Evolutionary conservation across 2,113 vertebrate species (phyloP), one percentile per base, ranked within the genome.

Genomic region (Neogale vison): DNA sequence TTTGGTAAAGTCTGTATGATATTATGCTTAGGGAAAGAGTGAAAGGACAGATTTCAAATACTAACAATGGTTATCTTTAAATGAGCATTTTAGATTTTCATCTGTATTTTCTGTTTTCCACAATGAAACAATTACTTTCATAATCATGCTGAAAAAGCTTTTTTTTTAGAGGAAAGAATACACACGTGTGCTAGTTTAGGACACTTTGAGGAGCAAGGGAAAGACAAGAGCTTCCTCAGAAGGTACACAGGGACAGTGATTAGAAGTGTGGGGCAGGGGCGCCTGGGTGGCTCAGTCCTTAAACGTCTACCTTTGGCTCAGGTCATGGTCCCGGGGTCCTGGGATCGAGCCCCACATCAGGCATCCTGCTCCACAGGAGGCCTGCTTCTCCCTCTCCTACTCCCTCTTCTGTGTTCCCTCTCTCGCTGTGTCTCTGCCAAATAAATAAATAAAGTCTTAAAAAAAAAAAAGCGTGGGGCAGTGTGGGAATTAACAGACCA

Each of bases 241-340:
- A 71, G 80, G 65, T 6, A 1, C 10, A 9, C 13, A 11, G 20
- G 0, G 1, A 6, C 50, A 0, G 6, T 1, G 80, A 17, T 2
- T 0, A 18, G 42, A 18, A 17, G 9, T 0, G 26, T 3, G 36
- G 15, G 0, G 0, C 7, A 1, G 29, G 12, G 1, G 0, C 9
- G 8, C 45, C 45, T 47, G 45, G 45, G 45, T 47, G 45, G 45
- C 45, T 47, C 45, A 47, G 45, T 47, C 45, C 45, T 47, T 47
- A 47, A 47, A 10, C 9, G 1, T 47, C 45, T 47, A 9, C 45
- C 9, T 47, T 47, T 2, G 45, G 45, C 45, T 47, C 45, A 47
- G 45, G 45, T 47, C 45, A 47, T 47, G 10, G 45, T 47, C 10
- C 45, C 9, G 10, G 45, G 45, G 45, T 47, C 45, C 45, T 47